Evolutionary conservation across 2,888 invertebrate genomes (phyloP).

Genomic region (Eustalomyia histrio): DNA sequence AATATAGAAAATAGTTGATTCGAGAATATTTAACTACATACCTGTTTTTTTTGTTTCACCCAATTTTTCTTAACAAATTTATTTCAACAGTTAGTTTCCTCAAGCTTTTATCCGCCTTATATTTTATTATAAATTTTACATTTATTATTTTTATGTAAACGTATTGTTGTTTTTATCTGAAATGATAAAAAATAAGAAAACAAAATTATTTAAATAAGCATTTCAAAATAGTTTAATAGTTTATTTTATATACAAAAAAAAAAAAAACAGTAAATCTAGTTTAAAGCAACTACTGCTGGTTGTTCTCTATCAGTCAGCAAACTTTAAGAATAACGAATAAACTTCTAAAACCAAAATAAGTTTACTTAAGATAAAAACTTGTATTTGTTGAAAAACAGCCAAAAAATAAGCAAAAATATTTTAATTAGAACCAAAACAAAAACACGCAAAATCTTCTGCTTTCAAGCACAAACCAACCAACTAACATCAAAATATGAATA

Average conservation of each 20-base stretch:
- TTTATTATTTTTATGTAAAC: background rate
- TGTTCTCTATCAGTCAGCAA: background rate
- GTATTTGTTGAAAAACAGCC: background rate
- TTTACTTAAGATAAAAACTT: background rate
- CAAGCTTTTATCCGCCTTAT: background rate
- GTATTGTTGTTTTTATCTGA: background rate
- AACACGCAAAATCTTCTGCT: too few species aligned
- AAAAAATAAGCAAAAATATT: too few species aligned
- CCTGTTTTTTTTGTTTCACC: background rate
- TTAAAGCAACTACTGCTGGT: background rate
- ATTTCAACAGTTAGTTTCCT: constrained; percentile 6
- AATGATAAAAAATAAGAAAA: background rate
- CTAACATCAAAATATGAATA: too few species aligned
- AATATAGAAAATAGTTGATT: too few species aligned
- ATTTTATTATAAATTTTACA: background rate
- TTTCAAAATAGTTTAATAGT: too few species aligned
- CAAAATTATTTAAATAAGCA: background rate
- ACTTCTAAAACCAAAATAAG: background rate
- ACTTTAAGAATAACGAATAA: background rate
- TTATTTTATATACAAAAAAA: too few species aligned
- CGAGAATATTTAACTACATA: background rate
- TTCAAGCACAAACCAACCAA: too few species aligned
- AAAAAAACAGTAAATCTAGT: too few species aligned
- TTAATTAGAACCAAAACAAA: too few species aligned
- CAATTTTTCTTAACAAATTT: background rate